Conservation (phyloP, 2,888 invertebrate species). For the Tolmerus cingulatus region DNA sequence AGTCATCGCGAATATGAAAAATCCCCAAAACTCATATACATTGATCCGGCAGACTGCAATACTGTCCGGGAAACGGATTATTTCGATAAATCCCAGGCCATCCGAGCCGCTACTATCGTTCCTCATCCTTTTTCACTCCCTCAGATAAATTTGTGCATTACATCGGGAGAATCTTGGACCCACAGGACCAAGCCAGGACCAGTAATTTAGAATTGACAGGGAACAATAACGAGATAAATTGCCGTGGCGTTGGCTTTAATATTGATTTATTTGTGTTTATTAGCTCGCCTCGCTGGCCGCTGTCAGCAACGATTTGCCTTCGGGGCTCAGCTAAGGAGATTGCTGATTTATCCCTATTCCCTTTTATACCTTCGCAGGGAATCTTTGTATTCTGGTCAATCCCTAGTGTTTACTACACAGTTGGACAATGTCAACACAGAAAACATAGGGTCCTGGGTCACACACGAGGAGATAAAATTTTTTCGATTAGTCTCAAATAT, state of each 20-base stretch:
- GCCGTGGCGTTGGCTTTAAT: not conserved
- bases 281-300: not conserved
- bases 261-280: slow-evolving; percentile 6
- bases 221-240: slow-evolving; percentile 9
- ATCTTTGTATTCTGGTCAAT: not conserved
- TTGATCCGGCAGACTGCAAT: not conserved
- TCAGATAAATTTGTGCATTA: not conserved
- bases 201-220: slow-evolving; percentile 14
- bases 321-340: not conserved
- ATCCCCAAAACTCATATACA: not conserved
- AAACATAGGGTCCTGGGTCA: not conserved
- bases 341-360: not conserved
- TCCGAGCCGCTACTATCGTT: not conserved
- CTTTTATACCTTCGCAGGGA: not conserved
- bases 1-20: not conserved
- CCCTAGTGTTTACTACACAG: not conserved
- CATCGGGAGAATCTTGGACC: not conserved
- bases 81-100: not conserved
- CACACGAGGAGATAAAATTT: not conserved
- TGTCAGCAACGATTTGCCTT: not conserved
- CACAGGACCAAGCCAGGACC: not conserved
- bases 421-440: not conserved
- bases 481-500: not conserved
- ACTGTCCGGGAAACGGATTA: not conserved
- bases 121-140: not conserved